Evolutionary conservation across 1,140 invertebrate genomes (phyloP).

Genomic region (Pseudomyrmex dendroicus): DNA sequence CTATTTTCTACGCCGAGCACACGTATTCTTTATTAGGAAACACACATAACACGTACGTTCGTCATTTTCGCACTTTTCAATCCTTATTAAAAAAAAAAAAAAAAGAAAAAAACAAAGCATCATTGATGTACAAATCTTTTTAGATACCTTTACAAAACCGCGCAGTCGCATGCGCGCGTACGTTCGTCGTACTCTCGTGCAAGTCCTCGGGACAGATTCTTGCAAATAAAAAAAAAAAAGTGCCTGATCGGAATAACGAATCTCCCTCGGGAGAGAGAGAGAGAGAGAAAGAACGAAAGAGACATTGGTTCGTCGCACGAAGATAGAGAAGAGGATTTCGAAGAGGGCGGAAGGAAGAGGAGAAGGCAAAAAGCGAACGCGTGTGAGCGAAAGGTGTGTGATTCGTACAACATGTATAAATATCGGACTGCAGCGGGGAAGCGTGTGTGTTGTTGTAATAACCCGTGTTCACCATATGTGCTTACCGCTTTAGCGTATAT

Average conservation of each 20-base stretch:
- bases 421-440: constrained; percentile 53
- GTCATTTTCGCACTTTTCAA: constrained; percentile 53
- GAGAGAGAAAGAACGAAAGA: neutral
- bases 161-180: neutral
- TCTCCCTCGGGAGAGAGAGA: neutral
- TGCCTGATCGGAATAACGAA: constrained; percentile 66
- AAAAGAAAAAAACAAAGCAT: constrained; percentile 16
- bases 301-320: neutral
- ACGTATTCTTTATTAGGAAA: constrained; percentile 46
- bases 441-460: constrained; percentile 38
- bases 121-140: constrained; percentile 74
- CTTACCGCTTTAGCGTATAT: constrained; percentile 63
- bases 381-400: constrained; percentile 1
- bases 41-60: constrained; percentile 2
- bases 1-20: constrained; percentile 55
- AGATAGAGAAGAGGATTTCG: neutral
- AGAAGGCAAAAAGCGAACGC: neutral
- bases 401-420: constrained; percentile 25
- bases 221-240: constrained; percentile 55
- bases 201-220: constrained; percentile 48
- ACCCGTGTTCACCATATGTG: constrained; percentile 61
- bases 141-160: constrained; percentile 76
- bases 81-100: constrained; percentile 54
- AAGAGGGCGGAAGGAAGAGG: neutral
- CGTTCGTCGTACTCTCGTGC: constrained; percentile 48